A percentile compares a stretch with the other conserved stretches of the same genome.
These are phyloP conservation scores for Denticeps clupeoides DNA, from an alignment of 2,797 vertebrate species.

Conservation along the genomic window DNA sequence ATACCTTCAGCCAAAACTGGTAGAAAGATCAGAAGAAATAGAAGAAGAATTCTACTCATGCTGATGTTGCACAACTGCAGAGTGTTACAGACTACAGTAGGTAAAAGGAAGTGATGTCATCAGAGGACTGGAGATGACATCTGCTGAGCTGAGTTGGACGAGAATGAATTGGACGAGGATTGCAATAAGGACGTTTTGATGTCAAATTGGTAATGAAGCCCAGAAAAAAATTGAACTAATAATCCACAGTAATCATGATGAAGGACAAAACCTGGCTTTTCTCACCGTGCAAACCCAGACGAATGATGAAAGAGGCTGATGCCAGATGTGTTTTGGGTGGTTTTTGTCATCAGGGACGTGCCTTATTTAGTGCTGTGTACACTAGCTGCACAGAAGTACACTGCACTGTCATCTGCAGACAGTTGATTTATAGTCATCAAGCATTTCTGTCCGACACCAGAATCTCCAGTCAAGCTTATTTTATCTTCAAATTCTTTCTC, in stretches of 20 bases:
- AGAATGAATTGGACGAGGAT: too few species aligned
- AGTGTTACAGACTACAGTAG: background rate
- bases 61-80: background rate
- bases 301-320: too few species aligned
- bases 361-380: conserved; percentile 26
- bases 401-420: conserved; percentile 13
- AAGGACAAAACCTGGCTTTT: too few species aligned
- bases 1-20: background rate
- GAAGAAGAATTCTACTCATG: background rate
- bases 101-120: background rate
- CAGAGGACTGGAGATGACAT: background rate
- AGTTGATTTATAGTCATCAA: conserved; percentile 14
- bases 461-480: conserved; percentile 18
- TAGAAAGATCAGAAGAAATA: background rate
- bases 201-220: too few species aligned
- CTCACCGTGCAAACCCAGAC: too few species aligned
- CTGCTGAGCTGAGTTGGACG: too few species aligned
- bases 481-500: conserved; percentile 6
- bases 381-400: conserved; percentile 44
- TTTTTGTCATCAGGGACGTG: conserved; percentile 31
- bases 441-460: conserved; percentile 7
- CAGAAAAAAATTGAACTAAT: too few species aligned
- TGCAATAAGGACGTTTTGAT: too few species aligned
- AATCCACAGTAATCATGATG: too few species aligned
- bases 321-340: background rate